Evolutionary conservation across 2,888 invertebrate species (phyloP), one percentile per base, ranked within the genome.

Genomic region (Hedychridium roseum): DNA sequence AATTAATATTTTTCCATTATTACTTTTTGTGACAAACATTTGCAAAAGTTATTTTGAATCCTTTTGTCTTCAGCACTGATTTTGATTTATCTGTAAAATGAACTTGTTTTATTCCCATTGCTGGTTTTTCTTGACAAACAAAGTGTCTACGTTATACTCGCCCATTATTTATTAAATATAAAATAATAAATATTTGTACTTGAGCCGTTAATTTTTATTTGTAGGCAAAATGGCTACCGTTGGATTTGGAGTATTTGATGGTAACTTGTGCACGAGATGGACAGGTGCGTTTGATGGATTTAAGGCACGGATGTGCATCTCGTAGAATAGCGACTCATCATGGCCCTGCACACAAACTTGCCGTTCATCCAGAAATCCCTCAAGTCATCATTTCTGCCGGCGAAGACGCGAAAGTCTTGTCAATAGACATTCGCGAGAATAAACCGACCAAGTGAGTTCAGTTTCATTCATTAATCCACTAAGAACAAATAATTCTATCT

Each of bases 181-280:
- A n/a, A 23, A 17, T 12, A 28, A 5, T 43, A n/a, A 40, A 16
- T 26, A 27, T 27, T 27, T 14, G 27, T 0, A n/a, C n/a, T 21
- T 23, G 3, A 36, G 12, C 36, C n/a, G n/a, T n/a, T n/a, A n/a
- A n/a, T 34, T 26, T 42, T 36, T 26, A 37, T 54, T 61, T 73
- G 2, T 63, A 87, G 85, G 82, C 83, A 15, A 96, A 94, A 80
- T 97, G 96, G 82, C 82, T 97, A 60, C 89, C 92, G 41, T 82
- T 89, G 30, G 86, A 87, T 65, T 84, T 86, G 23, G 92, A 93
- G 79, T 82, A 90, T 48, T 90, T 92, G 73, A 89, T 97, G 28
- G 91, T 92, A 23, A 91, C 94, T 0, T 91, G 93, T 76, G 92
- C 92, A 1, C 84, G 94, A 43, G 97, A 97, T 80, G 95, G 95